Base-by-base conservation (phyloP, 2,888 invertebrate genomes). In the Sphaerophoria taeniata region DNA sequence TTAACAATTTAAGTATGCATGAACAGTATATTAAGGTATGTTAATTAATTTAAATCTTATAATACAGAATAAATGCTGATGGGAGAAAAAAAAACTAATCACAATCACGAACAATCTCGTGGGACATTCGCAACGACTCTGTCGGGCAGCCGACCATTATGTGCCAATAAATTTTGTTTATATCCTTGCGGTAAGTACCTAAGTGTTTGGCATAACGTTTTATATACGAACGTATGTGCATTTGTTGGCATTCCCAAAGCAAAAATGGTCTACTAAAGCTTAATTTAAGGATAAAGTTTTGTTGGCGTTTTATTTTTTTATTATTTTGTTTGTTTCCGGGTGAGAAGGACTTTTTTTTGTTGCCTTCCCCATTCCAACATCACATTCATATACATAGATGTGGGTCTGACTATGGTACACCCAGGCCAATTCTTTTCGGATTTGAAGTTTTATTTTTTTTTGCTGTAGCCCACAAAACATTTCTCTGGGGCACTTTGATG, bases 241-340 rank as follows among this genome's bases (percentile, higher is more conserved):
- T 36, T 14, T 31, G 58, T 67, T 67, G 60, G 33, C 14, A 14
- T 56, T 43, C 49, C 36, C n/a, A 14, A 36, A 12, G 7, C 47
- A 79, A 71, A 79, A 71, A 74, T 45, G 33, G 45, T 74, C 58
- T 70, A 83, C 74, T 80, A 36, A 75, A 61, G 80, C 84, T 84
- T 67, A 84, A 75, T 71, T 75, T 80, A 53, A 80, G 71, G 84
- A 72, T 71, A 80, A 84, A 84, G 71, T 51, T 84, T 80, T 60
- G 74, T 79, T 58, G 51, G 53, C 24, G 24, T 11, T 83, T 79
- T 53, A 71, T 79, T 83, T 49, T 60, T 45, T n/a, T 16, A 51
- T 33, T 71, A 14, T 33, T 63, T 36, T 60, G 49, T 34, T 67
- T 36, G 65, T 51, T 49, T 39, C 34, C 58, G 73, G 39, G 31